Percentiles rank a stretch among this genome's conserved stretches.
These are phyloP conservation scores for Phainopepla nitens DNA, from an alignment of 2,113 vertebrate genomes.

Conservation along the genomic window DNA sequence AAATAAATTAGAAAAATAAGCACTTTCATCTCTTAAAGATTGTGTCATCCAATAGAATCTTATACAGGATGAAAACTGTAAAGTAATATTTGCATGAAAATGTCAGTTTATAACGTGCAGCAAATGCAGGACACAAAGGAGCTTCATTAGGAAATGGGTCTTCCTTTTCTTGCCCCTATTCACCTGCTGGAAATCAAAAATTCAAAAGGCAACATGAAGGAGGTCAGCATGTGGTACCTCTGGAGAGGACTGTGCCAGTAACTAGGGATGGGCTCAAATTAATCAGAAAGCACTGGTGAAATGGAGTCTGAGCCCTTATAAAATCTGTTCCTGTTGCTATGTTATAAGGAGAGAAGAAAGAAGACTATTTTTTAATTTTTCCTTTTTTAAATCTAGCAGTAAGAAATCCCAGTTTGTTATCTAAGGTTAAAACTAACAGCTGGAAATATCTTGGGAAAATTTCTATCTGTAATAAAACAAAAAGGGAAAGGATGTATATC, in stretches of 20 bases:
- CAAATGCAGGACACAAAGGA: background rate
- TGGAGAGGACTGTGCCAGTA: background rate
- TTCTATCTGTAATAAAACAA: background rate
- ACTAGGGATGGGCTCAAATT: background rate
- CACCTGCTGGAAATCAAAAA: background rate
- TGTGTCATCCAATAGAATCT: background rate
- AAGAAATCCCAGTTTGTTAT: slow-evolving; percentile 21
- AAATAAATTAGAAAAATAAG: background rate
- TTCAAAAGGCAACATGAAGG: background rate
- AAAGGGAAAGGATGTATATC: background rate
- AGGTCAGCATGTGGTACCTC: background rate
- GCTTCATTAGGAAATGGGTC: background rate
- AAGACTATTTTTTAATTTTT: background rate
- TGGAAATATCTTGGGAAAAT: slow-evolving; percentile 33
- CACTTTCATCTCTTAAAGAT: background rate
- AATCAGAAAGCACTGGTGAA: background rate
- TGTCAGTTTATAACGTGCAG: background rate
- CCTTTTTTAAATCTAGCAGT: background rate
- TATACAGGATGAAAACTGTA: background rate
- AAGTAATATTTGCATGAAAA: background rate
- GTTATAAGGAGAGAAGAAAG: background rate
- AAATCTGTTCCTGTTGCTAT: background rate
- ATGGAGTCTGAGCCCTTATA: slow-evolving; percentile 12
- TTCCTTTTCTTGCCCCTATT: background rate
- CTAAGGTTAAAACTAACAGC: slow-evolving; percentile 52